Evolutionary conservation across 2,113 vertebrate species (phyloP).

Genomic region (Xiphophorus hellerii): DNA sequence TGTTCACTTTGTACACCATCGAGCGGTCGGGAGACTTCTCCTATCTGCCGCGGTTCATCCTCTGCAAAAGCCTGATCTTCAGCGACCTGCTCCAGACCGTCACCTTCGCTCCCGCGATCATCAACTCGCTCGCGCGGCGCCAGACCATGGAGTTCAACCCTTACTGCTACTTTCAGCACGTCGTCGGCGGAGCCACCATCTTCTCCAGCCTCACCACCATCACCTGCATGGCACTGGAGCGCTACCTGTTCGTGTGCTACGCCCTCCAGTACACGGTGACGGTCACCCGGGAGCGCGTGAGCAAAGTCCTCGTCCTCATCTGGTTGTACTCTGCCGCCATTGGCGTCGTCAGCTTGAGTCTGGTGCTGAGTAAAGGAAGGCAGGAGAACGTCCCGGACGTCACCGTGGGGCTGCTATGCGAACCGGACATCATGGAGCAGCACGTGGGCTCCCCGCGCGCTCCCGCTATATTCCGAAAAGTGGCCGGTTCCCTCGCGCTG

Average conservation of each 20-base stretch:
- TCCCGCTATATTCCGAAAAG: conserved; percentile 49
- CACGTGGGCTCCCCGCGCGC: conserved; percentile 65
- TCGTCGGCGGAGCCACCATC: conserved; percentile 44
- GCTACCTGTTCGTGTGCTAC: conserved; percentile 73
- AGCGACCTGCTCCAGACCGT: conserved; percentile 65
- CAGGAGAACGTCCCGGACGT: background rate
- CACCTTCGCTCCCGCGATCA: conserved; percentile 51
- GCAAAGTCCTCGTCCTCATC: conserved; percentile 29
- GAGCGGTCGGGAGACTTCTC: conserved; percentile 54
- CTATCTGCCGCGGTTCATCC: conserved; percentile 62
- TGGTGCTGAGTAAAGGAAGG: conserved; percentile 27
- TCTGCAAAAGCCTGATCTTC: conserved; percentile 65
- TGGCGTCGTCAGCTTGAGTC: background rate
- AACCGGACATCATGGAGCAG: conserved; percentile 69
- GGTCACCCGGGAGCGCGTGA: conserved; percentile 49
- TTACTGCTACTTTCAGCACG: conserved; percentile 69
- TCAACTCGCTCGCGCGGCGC: conserved; percentile 49
- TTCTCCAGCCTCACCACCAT: conserved; percentile 64
- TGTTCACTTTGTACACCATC: conserved; percentile 37
- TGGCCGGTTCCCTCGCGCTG: conserved; percentile 1
- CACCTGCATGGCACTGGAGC: conserved; percentile 74
- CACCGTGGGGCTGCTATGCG: conserved; percentile 61
- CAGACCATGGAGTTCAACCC: conserved; percentile 42
- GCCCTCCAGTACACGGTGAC: conserved; percentile 64
- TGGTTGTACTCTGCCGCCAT: conserved; percentile 56